These are phyloP conservation scores for Formica aserva DNA, from an alignment of 2,888 invertebrate genomes.

Conservation along the genomic window DNA sequence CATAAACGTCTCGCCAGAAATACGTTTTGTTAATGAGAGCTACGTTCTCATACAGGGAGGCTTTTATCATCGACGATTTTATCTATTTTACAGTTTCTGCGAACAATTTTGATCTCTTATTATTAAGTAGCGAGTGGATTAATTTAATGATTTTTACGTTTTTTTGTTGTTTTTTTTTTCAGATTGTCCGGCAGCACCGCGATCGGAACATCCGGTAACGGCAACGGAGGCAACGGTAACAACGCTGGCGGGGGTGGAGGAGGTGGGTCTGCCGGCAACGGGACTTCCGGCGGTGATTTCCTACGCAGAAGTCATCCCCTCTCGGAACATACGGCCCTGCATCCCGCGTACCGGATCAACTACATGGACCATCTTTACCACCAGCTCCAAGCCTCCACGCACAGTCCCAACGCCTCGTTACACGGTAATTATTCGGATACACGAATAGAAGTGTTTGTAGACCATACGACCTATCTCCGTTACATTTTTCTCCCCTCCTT, in stretches of 20 bases:
- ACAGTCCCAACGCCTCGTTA: conserved; percentile 89
- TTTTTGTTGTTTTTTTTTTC: conserved; percentile 28
- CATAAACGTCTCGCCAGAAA: conserved; percentile 58
- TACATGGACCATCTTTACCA: conserved; percentile 93
- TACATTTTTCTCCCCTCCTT: not conserved
- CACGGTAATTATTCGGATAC: conserved; percentile 87
- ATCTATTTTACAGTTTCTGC: conserved; percentile 9
- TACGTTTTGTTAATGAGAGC: conserved; percentile 49
- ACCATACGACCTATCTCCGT: conserved; percentile 11
- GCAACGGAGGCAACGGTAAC: conserved; percentile 64
- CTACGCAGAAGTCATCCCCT: conserved; percentile 88
- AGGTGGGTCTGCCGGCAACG: conserved; percentile 87
- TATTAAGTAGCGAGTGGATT: not conserved
- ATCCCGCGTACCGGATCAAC: conserved; percentile 91
- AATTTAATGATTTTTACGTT: not conserved
- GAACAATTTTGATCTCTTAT: not conserved
- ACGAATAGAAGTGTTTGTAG: not conserved
- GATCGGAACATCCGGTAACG: conserved; percentile 85
- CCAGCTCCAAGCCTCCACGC: conserved; percentile 89
- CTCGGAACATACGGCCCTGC: conserved; percentile 89
- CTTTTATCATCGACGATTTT: not conserved
- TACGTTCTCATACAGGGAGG: not conserved
- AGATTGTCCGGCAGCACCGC: conserved; percentile 83
- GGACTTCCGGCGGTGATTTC: conserved; percentile 88
- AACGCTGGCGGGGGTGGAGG: conserved; percentile 76